phyloP scores from a whole-genome alignment of 2,888 invertebrate genomes.

The Phytoseiulus persimilis region DNA sequence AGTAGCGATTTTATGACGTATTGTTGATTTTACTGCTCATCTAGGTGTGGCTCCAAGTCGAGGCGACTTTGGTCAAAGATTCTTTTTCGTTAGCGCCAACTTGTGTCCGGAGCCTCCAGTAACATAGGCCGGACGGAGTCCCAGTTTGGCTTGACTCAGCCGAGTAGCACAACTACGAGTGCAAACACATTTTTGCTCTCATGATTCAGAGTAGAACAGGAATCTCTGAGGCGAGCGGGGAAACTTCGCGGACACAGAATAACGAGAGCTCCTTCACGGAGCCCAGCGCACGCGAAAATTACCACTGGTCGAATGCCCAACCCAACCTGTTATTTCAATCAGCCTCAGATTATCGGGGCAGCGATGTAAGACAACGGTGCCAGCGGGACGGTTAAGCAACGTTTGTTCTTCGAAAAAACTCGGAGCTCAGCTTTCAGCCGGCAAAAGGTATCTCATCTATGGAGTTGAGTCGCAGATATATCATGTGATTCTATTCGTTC shows the following conservation, averaged over 20 bases:
- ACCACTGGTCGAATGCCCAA: too few species aligned
- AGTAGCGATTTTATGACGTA: neutral
- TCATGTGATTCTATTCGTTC: too few species aligned
- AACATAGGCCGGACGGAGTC: neutral
- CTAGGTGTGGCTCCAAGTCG: neutral
- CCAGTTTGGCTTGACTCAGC: neutral
- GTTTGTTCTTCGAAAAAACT: too few species aligned
- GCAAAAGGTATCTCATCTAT: too few species aligned
- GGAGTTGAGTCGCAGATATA: too few species aligned
- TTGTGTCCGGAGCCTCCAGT: neutral
- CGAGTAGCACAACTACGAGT: neutral
- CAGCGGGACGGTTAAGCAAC: too few species aligned
- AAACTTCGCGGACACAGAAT: neutral
- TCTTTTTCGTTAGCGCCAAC: neutral
- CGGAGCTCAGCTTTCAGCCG: too few species aligned
- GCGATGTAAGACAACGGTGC: too few species aligned
- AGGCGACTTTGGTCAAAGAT: neutral
- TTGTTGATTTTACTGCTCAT: conserved; percentile 5
- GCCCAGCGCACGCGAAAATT: too few species aligned
- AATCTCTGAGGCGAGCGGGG: neutral
- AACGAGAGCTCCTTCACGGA: too few species aligned
- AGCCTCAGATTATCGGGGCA: too few species aligned
- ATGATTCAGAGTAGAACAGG: neutral
- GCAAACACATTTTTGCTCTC: neutral
- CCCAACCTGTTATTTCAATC: too few species aligned